phyloP scores from a whole-genome alignment of 2,113 vertebrate species.

The Petrocephalus microphthalmus region DNA sequence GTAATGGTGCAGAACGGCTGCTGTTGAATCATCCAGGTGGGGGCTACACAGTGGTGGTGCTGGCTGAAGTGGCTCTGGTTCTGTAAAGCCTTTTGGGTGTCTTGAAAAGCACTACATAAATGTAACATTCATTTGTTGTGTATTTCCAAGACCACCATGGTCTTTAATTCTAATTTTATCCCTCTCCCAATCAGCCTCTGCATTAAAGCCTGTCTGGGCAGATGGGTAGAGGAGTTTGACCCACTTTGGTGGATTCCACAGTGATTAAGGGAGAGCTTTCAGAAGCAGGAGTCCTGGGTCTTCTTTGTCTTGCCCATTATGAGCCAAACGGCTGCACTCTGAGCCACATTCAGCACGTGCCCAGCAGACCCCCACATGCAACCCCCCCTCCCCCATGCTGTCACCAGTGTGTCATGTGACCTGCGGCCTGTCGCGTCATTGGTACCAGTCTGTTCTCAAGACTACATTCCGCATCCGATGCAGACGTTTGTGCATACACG shows the following conservation, averaged over 20 bases:
- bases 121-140: background rate
- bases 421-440: background rate
- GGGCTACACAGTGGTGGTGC: background rate
- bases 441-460: background rate
- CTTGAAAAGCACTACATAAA: background rate
- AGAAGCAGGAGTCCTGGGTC: conserved; percentile 47
- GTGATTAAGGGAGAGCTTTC: conserved; percentile 65
- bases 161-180: conserved; percentile 46
- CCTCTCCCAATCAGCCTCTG: conserved; percentile 60
- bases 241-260: conserved; percentile 70
- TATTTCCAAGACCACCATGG: background rate
- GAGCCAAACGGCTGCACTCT: conserved; percentile 26
- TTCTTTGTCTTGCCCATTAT: conserved; percentile 16
- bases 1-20: too few relatives aligned
- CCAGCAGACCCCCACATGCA: background rate
- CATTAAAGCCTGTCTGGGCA: conserved; percentile 63
- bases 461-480: background rate
- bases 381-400: background rate
- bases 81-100: background rate
- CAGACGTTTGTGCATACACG: background rate
- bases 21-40: background rate
- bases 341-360: conserved; percentile 11
- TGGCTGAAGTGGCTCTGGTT: background rate
- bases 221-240: conserved; percentile 69
- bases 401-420: background rate